A percentile compares a stretch with the other conserved stretches of the same genome.
phyloP scores from a whole-genome alignment of 2,797 vertebrate genomes.

The Sarcophilus harrisii region DNA sequence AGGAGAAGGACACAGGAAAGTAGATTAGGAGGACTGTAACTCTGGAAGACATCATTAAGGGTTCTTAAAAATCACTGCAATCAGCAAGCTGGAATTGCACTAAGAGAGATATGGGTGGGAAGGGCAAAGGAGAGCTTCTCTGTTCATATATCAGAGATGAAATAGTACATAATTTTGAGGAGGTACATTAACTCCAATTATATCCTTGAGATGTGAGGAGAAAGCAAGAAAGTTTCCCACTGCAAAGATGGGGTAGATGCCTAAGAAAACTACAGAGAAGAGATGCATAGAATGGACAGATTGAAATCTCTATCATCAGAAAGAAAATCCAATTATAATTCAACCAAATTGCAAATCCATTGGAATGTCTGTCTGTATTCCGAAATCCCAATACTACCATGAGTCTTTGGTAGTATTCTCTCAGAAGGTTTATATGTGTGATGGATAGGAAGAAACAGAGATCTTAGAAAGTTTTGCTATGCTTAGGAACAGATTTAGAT shows the following conservation, averaged over 20 bases:
- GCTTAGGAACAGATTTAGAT: background rate
- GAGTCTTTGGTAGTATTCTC: background rate
- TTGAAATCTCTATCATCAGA: background rate
- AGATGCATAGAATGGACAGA: background rate
- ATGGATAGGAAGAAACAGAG: background rate
- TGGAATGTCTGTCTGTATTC: background rate
- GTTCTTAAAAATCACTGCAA: conserved; percentile 6
- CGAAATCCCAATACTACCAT: background rate
- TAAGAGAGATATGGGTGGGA: conserved; percentile 8
- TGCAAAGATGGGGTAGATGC: background rate
- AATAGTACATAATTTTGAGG: conserved; percentile 53
- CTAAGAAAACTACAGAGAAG: background rate
- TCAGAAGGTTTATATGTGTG: background rate
- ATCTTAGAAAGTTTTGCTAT: background rate
- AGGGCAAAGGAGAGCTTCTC: conserved; percentile 46
- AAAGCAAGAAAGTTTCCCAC: background rate
- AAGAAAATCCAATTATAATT: background rate
- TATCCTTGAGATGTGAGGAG: background rate
- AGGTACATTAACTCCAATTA: background rate
- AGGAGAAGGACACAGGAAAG: background rate
- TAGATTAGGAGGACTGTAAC: background rate
- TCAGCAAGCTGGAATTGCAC: conserved; percentile 31
- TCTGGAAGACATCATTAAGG: conserved; percentile 35
- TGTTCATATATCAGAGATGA: conserved; percentile 45
- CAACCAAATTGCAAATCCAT: background rate